Evolutionary conservation across 2,888 invertebrate species (phyloP), one percentile per base, ranked within the genome.

Genomic region (Hecatera dysodea): DNA sequence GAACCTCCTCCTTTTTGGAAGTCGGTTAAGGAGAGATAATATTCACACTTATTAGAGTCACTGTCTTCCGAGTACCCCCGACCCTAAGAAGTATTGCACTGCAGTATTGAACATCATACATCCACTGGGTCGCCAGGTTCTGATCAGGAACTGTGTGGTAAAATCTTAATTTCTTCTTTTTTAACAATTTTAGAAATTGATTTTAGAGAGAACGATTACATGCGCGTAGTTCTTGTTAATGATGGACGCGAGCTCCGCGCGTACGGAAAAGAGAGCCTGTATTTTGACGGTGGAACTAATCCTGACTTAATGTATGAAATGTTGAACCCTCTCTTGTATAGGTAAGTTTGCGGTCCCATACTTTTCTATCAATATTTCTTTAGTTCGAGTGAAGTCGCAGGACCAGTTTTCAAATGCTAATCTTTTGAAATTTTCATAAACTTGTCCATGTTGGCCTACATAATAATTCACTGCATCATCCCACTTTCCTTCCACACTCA

Each of bases 201-300:
- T 36, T 56, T 56, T 22, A 6, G 17, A 8, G 56, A 56, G 36
- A 56, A 56, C 36, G 36, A 36, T 56, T 56, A 56, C 22, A 56
- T 56, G 56, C 11, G 36, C 36, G 56, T 56, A 22, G 7, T 7
- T 15, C 3, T 55, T 19, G 17, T 7, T 56, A 15, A 15, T 1
- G 0, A 12, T n/a, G 33, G n/a, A 19, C 6, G 36, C 36, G 36
- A 36, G 36, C 56, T 56, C 22, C 22, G 3, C 12, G 56, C 56
- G 22, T 56, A 7, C 22, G 56, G 56, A 9, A 56, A 56, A 56
- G 22, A 36, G 3, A 56, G 6, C 33, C 36, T 22, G 15, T 36
- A 36, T 7, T 6, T 19, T 22, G 36, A 56, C 15, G 1, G n/a
- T 17, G 36, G 36, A 22, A 1, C 0, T 36, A 7, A 33, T 33